phyloP scores from a whole-genome alignment of 2,888 invertebrate species.

The Anthophora plumipes region DNA sequence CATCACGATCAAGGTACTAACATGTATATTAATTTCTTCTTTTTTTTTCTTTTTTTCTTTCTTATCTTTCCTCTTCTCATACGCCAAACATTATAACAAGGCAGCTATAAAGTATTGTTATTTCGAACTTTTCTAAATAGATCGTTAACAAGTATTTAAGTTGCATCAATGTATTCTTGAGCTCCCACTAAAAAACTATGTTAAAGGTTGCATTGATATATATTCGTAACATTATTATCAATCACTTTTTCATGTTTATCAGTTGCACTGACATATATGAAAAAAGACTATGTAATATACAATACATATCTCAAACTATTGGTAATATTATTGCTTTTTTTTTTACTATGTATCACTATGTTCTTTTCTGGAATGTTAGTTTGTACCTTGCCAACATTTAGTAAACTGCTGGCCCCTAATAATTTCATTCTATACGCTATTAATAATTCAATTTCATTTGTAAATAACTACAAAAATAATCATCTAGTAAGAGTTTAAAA shows the following conservation, averaged over 20 bases:
- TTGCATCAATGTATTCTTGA: slow-evolving; percentile 59
- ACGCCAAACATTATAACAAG: slow-evolving; percentile 65
- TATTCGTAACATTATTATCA: slow-evolving; percentile 57
- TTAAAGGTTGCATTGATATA: slow-evolving; percentile 56
- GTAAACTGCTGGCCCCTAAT: slow-evolving; percentile 64
- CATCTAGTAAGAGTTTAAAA: slow-evolving; percentile 60
- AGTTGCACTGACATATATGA: slow-evolving; percentile 57
- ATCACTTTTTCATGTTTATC: slow-evolving; percentile 55
- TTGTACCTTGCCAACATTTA: slow-evolving; percentile 68
- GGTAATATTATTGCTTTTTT: slow-evolving; percentile 41
- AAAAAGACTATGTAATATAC: slow-evolving; percentile 50
- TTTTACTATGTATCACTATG: slow-evolving; percentile 37
- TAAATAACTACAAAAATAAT: slow-evolving; percentile 75
- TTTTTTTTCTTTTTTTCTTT: slow-evolving; percentile 42
- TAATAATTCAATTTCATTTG: slow-evolving; percentile 51
- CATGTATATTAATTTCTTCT: slow-evolving; percentile 59
- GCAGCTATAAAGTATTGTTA: slow-evolving; percentile 53
- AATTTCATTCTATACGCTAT: slow-evolving; percentile 43
- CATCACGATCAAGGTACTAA: slow-evolving; percentile 62
- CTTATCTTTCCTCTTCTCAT: slow-evolving; percentile 41
- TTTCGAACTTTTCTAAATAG: slow-evolving; percentile 42
- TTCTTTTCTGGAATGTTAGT: slow-evolving; percentile 66
- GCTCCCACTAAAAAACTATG: slow-evolving; percentile 55
- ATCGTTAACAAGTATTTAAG: slow-evolving; percentile 60
- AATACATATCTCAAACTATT: slow-evolving; percentile 48